Evolutionary conservation across 2,113 vertebrate genomes (phyloP).

Genomic region (Sinocyclocheilus maitianheensis): DNA sequence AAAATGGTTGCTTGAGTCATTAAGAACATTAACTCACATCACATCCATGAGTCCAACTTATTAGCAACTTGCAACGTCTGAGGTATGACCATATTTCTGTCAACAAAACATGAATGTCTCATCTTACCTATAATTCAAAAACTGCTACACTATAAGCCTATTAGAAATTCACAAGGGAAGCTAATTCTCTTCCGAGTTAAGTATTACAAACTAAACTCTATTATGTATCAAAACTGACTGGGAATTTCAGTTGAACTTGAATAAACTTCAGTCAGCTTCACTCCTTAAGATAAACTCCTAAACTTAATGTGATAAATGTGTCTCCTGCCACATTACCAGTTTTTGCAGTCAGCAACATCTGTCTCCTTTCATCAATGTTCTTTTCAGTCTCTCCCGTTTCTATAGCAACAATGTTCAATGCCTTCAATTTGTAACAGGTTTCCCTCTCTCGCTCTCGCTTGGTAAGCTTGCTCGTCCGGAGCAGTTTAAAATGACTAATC

Average conservation of each 20-base stretch:
- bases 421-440: slow-evolving; percentile 31
- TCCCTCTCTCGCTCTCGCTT: background rate
- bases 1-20: background rate
- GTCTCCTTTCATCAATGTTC: slow-evolving; percentile 48
- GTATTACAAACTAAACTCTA: background rate
- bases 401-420: slow-evolving; percentile 53
- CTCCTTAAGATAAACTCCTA: background rate
- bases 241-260: background rate
- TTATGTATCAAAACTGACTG: background rate
- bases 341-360: slow-evolving; percentile 33
- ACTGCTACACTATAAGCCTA: background rate
- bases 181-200: background rate
- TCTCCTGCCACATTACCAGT: slow-evolving; percentile 26
- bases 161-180: background rate
- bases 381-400: slow-evolving; percentile 42
- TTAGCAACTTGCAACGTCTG: background rate
- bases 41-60: background rate
- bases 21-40: background rate
- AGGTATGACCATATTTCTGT: background rate
- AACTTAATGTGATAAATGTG: slow-evolving; percentile 25
- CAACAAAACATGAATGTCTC: background rate
- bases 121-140: background rate
- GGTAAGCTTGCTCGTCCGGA: background rate
- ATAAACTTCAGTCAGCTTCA: background rate
- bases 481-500: slow-evolving; percentile 21